These are phyloP conservation scores for Trogon surrucura DNA, from an alignment of 2,113 vertebrate species.

Conservation along the genomic window DNA sequence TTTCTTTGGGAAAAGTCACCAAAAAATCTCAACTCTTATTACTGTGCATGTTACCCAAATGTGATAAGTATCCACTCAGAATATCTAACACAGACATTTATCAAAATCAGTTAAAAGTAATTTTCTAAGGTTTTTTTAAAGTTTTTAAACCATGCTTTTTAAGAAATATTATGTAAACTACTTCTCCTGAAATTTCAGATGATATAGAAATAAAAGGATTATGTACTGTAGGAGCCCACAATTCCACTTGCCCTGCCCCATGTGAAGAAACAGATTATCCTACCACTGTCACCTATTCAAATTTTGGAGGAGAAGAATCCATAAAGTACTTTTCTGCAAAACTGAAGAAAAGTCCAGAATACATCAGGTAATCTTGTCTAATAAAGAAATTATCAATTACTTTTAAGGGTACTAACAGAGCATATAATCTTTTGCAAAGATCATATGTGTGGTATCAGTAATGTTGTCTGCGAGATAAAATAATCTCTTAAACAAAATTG, in stretches of 20 bases:
- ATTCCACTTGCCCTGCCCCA: slow-evolving; percentile 77
- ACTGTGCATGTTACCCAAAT: background rate
- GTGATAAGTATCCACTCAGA: background rate
- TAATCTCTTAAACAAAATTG: background rate
- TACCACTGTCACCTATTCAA: slow-evolving; percentile 74
- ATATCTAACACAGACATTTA: background rate
- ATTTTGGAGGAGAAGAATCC: slow-evolving; percentile 71
- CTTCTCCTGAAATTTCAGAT: slow-evolving; percentile 65
- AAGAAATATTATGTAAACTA: background rate
- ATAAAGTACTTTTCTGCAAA: slow-evolving; percentile 69
- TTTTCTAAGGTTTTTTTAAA: background rate
- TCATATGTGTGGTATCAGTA: background rate
- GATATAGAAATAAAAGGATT: slow-evolving; percentile 68
- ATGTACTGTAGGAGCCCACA: slow-evolving; percentile 76
- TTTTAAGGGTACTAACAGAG: background rate
- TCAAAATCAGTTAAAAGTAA: background rate
- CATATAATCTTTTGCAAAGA: background rate
- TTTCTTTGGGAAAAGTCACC: background rate
- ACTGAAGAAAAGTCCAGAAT: slow-evolving; percentile 71
- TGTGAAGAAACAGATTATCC: slow-evolving; percentile 79
- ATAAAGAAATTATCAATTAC: background rate
- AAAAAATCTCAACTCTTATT: background rate
- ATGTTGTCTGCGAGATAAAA: background rate
- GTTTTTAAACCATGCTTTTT: background rate
- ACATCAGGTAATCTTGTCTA: slow-evolving; percentile 65